These are phyloP conservation scores for Microplitis manilae DNA, from an alignment of 2,888 invertebrate species.

Conservation along the genomic window DNA sequence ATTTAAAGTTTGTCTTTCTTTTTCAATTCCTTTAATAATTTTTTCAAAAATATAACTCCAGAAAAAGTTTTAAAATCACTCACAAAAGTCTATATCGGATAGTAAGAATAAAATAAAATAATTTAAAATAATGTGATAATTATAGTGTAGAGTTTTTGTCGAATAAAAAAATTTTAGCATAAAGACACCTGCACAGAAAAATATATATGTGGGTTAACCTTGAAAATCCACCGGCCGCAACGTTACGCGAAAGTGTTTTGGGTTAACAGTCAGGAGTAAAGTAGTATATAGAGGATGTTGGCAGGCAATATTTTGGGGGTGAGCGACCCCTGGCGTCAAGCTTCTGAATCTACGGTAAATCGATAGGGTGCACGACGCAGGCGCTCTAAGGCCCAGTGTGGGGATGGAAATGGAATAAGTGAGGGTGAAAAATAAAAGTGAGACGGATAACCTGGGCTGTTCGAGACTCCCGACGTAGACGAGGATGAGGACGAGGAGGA, in stretches of 20 bases:
- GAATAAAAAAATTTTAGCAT: neutral
- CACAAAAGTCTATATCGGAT: neutral
- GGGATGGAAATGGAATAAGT: neutral
- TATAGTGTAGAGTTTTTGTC: neutral
- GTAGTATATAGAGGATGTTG: constrained; percentile 29
- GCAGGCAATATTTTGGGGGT: constrained; percentile 45
- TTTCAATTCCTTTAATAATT: neutral
- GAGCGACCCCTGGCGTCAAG: constrained; percentile 62
- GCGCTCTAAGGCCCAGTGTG: constrained; percentile 50
- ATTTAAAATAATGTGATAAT: no score
- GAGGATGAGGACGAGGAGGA: constrained; percentile 3
- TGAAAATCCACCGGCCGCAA: constrained; percentile 67
- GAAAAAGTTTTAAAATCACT: neutral
- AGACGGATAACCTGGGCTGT: neutral
- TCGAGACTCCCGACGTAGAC: neutral
- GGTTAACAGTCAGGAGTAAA: constrained; percentile 49
- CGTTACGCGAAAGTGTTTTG: constrained; percentile 69
- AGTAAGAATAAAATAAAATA: no score
- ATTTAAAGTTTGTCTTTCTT: neutral
- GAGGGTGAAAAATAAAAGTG: neutral
- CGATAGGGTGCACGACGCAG: constrained; percentile 66
- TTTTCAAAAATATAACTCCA: neutral
- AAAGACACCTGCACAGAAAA: constrained; percentile 51
- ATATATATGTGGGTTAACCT: constrained; percentile 65
- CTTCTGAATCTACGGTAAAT: constrained; percentile 62